Conservation (phyloP, 1,140 invertebrate species). For the Dinoponera quadriceps region DNA sequence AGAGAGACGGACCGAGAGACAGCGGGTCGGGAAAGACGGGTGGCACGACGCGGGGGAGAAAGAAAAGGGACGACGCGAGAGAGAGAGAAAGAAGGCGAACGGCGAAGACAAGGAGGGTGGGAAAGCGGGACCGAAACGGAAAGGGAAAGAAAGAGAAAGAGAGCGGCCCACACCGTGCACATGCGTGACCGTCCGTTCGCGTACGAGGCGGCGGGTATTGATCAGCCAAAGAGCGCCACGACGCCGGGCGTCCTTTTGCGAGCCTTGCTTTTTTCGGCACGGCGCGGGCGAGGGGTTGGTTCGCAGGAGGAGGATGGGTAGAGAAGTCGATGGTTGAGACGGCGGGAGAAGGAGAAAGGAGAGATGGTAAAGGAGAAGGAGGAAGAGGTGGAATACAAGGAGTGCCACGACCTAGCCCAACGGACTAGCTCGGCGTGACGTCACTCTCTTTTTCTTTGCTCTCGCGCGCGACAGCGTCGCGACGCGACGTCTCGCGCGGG, state of each 20-base stretch:
- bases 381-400: constrained; percentile 54
- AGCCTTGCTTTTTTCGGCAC: constrained; percentile 85
- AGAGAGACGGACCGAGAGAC: constrained; percentile 42
- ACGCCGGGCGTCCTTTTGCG: constrained; percentile 85
- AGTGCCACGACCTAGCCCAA: constrained; percentile 80
- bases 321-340: constrained; percentile 51
- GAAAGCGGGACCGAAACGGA: constrained; percentile 42
- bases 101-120: constrained; percentile 33
- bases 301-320: constrained; percentile 48
- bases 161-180: constrained; percentile 82
- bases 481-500: constrained; percentile 67
- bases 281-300: constrained; percentile 65
- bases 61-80: constrained; percentile 57
- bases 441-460: constrained; percentile 71
- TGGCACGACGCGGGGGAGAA: constrained; percentile 34
- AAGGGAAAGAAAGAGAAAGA: constrained; percentile 65
- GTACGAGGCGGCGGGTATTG: constrained; percentile 85
- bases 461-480: constrained; percentile 49
- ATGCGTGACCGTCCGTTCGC: constrained; percentile 86
- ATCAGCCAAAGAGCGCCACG: constrained; percentile 86
- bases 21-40: constrained; percentile 52
- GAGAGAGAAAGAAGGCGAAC: constrained; percentile 26
- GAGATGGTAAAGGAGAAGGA: constrained; percentile 13
- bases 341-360: constrained; percentile 25
- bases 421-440: constrained; percentile 75